Evolutionary conservation across 23 tunicate genomes (phyloP), one percentile per base, ranked within the genome.

Genomic region (Halocynthia roretzi): DNA sequence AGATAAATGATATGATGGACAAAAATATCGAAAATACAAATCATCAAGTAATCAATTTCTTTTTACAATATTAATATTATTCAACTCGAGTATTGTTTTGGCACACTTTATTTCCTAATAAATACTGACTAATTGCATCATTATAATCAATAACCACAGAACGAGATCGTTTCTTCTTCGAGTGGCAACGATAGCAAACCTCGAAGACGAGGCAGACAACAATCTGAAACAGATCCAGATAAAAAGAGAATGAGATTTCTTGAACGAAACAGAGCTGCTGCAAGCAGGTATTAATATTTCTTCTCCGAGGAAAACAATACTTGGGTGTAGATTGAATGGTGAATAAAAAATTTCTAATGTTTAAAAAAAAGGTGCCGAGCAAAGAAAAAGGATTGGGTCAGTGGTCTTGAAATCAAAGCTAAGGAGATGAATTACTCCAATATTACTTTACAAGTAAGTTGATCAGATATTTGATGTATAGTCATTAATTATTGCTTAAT

Each of bases 181-280:
- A 80, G 83, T 1, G 54, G 62, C 9, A 54, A 54, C 20, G 76
- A 48, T 8, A 71, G 67, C 20, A 65, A 56, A 62, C 68, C 76
- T 6, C 75, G 90, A 5, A 53, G 78, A 2, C 58, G 87, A 52
- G 66, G 97, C 55, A 90, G 97, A 19, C 62, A 90, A 40, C 97
- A 85, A 76, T 77, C 75, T 40, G 90, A 85, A 40, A 77, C 81
- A 58, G 97, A 91, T 60, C 97, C 97, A 75, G 96, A 91, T 51
- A 65, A 79, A 17, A 91, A 91, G 53, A 54, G 97, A 65, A 89
- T 86, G 72, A 50, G 97, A 54, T 91, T 91, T 82, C 57, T 91
- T 57, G 91, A 91, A 65, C 77, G 90, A 49, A 91, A 91, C 70
- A 56, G 97, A 77, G 97, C 97, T n/a, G 97, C 97, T 62, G 97